phyloP scores from a whole-genome alignment of 2,797 vertebrate species.

The Protonibea diacanthus region DNA sequence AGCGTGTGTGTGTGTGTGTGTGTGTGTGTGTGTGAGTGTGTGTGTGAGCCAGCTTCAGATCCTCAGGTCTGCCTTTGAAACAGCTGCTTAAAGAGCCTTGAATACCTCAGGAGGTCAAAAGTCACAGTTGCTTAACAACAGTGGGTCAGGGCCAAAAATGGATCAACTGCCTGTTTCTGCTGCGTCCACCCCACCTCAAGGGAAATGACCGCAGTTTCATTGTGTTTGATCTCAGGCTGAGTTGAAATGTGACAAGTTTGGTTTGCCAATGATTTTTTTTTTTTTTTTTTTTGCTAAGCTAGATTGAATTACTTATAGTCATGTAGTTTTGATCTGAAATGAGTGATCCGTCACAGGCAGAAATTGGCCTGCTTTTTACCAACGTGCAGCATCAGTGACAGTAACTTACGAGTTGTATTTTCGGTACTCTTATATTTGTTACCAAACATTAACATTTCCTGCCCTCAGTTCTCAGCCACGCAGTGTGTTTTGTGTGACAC shows the following conservation, averaged over 20 bases:
- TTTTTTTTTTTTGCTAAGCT: conserved; percentile 1
- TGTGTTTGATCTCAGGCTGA: neutral
- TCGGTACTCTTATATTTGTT: neutral
- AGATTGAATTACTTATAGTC: neutral
- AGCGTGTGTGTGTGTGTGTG: neutral
- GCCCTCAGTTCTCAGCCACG: conserved; percentile 12
- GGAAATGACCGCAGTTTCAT: neutral
- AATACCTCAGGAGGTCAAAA: conserved; percentile 72
- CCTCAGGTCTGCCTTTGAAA: conserved; percentile 66
- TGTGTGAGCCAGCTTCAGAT: conserved; percentile 27
- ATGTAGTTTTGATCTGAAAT: neutral
- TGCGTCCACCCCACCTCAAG: neutral
- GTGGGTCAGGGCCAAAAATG: conserved; percentile 58
- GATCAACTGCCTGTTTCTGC: conserved; percentile 29
- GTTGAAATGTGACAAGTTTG: neutral
- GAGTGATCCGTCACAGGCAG: neutral
- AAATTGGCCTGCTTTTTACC: neutral
- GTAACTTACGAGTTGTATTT: conserved; percentile 1
- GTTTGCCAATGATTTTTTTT: neutral
- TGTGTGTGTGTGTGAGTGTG: conserved; percentile 27
- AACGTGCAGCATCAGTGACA: neutral
- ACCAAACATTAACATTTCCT: conserved; percentile 1
- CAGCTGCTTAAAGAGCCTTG: conserved; percentile 73
- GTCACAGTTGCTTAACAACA: conserved; percentile 69
- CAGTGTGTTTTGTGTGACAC: conserved; percentile 41